phyloP scores from a whole-genome alignment of 2,888 invertebrate genomes.

The Scotopteryx bipunctaria region DNA sequence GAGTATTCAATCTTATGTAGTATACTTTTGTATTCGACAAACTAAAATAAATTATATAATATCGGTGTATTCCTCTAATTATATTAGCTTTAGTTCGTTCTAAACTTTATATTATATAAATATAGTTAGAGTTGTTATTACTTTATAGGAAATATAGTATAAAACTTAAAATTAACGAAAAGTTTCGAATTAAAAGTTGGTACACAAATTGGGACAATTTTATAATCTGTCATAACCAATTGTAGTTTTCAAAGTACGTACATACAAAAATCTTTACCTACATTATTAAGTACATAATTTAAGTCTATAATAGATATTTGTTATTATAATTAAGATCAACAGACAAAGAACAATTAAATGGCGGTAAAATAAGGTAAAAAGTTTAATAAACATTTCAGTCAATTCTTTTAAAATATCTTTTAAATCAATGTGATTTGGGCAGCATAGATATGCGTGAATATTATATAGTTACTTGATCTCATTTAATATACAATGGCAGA shows the following conservation, averaged over 20 bases:
- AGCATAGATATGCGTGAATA: neutral
- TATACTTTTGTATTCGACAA: neutral
- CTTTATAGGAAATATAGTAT: too few species aligned
- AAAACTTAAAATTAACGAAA: constrained; percentile 4
- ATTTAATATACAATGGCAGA: too few species aligned
- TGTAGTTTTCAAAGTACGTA: too few species aligned
- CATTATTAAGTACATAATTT: constrained; percentile 15
- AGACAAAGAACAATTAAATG: constrained; percentile 8
- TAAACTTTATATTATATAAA: too few species aligned
- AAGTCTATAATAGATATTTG: neutral
- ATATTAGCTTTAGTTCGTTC: too few species aligned
- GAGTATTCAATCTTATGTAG: constrained; percentile 14
- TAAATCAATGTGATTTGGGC: neutral
- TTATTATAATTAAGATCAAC: neutral
- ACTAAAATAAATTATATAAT: neutral
- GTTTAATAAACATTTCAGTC: constrained; percentile 28
- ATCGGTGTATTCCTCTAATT: neutral
- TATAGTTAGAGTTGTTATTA: neutral
- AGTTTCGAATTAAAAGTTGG: too few species aligned
- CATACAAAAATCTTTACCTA: too few species aligned
- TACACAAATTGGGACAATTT: too few species aligned
- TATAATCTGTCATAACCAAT: too few species aligned
- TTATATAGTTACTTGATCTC: too few species aligned
- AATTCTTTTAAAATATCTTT: too few species aligned
- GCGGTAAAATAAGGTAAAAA: constrained; percentile 3